These are phyloP conservation scores for Ennomos erosarius DNA, from an alignment of 2,888 invertebrate species.

Conservation along the genomic window DNA sequence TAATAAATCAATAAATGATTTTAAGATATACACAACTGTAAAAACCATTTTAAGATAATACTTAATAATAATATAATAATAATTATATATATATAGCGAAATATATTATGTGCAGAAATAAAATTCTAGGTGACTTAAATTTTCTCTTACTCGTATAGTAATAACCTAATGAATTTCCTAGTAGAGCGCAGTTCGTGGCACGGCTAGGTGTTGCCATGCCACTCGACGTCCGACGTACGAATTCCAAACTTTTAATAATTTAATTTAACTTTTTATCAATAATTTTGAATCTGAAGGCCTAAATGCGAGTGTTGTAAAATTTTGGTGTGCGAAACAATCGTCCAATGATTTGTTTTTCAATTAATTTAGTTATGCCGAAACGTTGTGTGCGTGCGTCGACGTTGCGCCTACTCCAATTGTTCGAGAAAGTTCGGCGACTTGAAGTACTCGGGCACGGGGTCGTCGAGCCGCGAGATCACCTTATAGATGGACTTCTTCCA, in stretches of 20 bases:
- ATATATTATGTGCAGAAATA: conserved; percentile 86
- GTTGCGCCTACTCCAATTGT: conserved; percentile 93
- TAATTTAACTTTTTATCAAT: conserved; percentile 82
- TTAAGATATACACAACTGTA: conserved; percentile 85
- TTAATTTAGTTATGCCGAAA: conserved; percentile 70
- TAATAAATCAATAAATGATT: conserved; percentile 85
- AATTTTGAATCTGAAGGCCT: conserved; percentile 88
- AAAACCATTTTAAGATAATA: conserved; percentile 85
- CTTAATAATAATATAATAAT: conserved; percentile 85
- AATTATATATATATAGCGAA: conserved; percentile 85
- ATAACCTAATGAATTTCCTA: conserved; percentile 84
- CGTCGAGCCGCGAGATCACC: conserved; percentile 99
- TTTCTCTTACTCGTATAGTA: conserved; percentile 83
- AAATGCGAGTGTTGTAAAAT: conserved; percentile 88
- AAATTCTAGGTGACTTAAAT: conserved; percentile 86
- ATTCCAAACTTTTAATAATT: conserved; percentile 73
- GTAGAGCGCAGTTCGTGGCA: conserved; percentile 67
- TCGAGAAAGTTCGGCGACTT: conserved; percentile 99
- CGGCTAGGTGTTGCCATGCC: conserved; percentile 50
- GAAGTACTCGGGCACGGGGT: conserved; percentile 99
- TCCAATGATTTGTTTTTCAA: conserved; percentile 64
- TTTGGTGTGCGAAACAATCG: conserved; percentile 85
- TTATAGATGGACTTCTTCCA: conserved; percentile 99
- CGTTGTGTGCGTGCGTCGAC: conserved; percentile 64
- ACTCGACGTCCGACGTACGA: conserved; percentile 79